Evolutionary conservation across 2,888 invertebrate genomes (phyloP).

Genomic region (Hypercompe scribonia): DNA sequence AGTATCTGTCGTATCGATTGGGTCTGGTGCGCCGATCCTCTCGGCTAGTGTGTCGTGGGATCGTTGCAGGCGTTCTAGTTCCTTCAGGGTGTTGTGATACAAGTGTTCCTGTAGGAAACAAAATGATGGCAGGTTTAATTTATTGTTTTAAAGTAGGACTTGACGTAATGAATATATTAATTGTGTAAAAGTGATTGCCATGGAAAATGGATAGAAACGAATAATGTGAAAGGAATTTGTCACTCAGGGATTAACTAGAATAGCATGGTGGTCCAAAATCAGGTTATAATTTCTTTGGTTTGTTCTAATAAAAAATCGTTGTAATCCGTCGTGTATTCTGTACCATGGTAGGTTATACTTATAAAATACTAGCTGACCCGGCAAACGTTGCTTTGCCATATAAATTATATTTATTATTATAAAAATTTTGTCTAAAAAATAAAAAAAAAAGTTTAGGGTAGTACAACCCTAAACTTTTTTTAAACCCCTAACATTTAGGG

Average conservation of each 20-base stretch:
- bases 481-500: too few species aligned
- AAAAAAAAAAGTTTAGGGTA: too few species aligned
- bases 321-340: too few species aligned
- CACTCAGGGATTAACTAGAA: neutral
- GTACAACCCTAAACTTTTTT: too few species aligned
- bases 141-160: neutral
- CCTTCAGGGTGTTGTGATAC: conserved; percentile 86
- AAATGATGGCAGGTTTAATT: neutral
- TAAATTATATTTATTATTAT: too few species aligned
- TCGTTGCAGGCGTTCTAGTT: conserved; percentile 90
- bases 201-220: neutral
- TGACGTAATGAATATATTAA: neutral
- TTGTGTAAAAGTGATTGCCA: neutral
- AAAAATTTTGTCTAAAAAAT: too few species aligned
- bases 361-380: too few species aligned
- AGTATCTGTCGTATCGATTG: conserved; percentile 75
- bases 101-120: conserved; percentile 77
- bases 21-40: conserved; percentile 88
- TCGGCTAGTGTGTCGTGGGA: conserved; percentile 91
- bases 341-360: too few species aligned
- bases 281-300: too few species aligned
- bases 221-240: neutral
- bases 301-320: too few species aligned
- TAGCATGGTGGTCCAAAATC: too few species aligned
- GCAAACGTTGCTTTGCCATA: too few species aligned